Evolutionary conservation across 2,113 vertebrate genomes (phyloP), one percentile per base, ranked within the genome.

Genomic region (Campylomormyrus tamandua): DNA sequence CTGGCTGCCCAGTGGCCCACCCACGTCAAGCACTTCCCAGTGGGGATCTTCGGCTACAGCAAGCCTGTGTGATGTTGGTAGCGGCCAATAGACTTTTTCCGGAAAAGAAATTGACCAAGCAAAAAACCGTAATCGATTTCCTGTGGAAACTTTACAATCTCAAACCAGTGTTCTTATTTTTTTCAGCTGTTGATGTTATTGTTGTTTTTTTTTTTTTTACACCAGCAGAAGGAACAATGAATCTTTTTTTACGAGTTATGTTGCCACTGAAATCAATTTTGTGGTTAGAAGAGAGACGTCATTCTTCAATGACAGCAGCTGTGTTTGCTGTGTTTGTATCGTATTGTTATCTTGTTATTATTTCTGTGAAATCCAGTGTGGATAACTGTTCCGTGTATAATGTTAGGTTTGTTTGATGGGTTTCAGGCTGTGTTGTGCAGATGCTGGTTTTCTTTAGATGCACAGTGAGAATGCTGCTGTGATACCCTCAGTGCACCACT

Each of bases 1-100:
- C 94, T 96, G 84, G 96, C 97, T 0, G 96, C 97, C 1, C 97
- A 97, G 94, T 97, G 97, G 96, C 96, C 97, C 80, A 97, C 97
- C 0, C 97, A 97, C 0, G 96, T 97, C 91, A 97, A 97, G 92
- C 95, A 97, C 93, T 96, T 97, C 92, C 97, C 97, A 5, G 95
- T 97, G 13, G 96, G 96, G 89, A 95, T 97, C 91, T 97, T 97
- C 0, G 93, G 96, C 90, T 96, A 96, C 94, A 96, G 93, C 0
- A 97, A 97, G 92, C 93, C 92, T 0, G 90, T 90, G 90, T 96
- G 95, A 96, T 80, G 80, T 0, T 27, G 13, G 35, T 13, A 46
- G n/a, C 58, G 58, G 46, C 85, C 35, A n/a, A 21, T 21, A 45
- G 49, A 52, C 83, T 48, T 86, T 90, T 56, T 90, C 94, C 27